A percentile compares a stretch with the other conserved stretches of the same genome.
These are phyloP conservation scores for Arnoldichthys spilopterus DNA, from an alignment of 2,797 vertebrate species.

Conservation along the genomic window DNA sequence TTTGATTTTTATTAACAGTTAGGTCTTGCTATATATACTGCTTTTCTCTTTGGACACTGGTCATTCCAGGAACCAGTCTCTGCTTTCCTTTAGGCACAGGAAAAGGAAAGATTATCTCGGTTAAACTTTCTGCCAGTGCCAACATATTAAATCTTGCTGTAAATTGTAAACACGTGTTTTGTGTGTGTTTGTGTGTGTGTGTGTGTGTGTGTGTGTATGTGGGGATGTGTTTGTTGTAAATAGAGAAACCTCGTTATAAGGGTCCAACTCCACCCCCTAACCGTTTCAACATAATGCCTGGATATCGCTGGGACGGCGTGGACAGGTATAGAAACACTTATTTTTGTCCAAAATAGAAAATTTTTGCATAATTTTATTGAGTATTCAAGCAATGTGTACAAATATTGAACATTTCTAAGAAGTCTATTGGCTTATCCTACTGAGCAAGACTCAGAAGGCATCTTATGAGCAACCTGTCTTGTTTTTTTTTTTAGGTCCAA, in stretches of 20 bases:
- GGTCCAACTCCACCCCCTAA: conserved; percentile 92
- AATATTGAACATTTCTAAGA: neutral
- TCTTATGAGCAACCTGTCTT: neutral
- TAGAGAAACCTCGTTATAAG: conserved; percentile 88
- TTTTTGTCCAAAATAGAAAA: no score
- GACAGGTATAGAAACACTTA: conserved; percentile 81
- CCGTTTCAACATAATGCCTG: conserved; percentile 91
- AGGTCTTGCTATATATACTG: no score
- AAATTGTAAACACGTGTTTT: no score
- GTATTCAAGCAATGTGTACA: neutral
- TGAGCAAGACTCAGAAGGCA: neutral
- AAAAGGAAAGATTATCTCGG: no score
- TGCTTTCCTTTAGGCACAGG: no score
- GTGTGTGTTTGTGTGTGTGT: no score
- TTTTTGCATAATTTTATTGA: neutral
- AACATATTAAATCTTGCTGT: no score
- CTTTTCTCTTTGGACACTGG: no score
- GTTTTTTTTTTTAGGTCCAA: conserved; percentile 83
- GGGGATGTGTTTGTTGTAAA: conserved; percentile 18
- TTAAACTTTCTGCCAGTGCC: no score
- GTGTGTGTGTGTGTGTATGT: no score
- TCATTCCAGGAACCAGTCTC: no score
- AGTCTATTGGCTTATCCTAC: neutral
- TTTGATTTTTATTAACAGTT: no score
- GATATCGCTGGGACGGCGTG: conserved; percentile 96